A percentile compares a stretch with the other conserved stretches of the same genome.
Conservation (phyloP, 2,797 vertebrate genomes). For the Spatula versicolor region DNA sequence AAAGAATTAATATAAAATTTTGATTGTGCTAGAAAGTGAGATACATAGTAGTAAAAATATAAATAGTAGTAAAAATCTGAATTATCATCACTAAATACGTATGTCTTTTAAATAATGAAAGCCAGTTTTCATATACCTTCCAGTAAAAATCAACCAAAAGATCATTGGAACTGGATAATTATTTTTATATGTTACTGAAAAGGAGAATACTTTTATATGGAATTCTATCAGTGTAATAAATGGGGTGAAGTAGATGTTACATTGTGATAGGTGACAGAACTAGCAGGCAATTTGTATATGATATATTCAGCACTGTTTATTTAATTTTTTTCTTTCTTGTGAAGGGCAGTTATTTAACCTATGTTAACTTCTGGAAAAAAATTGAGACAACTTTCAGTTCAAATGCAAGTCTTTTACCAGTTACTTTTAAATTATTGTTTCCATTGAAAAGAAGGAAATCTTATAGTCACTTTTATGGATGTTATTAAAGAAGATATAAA, state of each 20-base stretch:
- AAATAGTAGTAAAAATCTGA: neutral
- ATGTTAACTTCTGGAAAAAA: neutral
- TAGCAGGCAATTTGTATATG: neutral
- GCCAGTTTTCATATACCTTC: neutral
- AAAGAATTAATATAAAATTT: neutral
- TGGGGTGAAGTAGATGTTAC: neutral
- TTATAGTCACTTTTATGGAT: neutral
- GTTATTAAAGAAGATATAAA: neutral
- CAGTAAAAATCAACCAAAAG: neutral
- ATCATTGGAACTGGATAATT: neutral
- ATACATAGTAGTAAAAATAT: neutral
- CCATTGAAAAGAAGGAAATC: neutral
- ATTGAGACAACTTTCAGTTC: neutral
- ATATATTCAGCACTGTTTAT: neutral
- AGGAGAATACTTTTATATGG: neutral
- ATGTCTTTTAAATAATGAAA: neutral
- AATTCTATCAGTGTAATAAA: neutral
- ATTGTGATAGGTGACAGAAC: neutral
- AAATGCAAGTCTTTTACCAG: neutral
- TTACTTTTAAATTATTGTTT: neutral
- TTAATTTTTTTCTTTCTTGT: neutral
- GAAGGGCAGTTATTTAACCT: neutral
- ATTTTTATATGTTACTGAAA: neutral
- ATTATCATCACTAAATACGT: neutral
- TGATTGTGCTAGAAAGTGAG: neutral